phyloP scores from a whole-genome alignment of 2,113 vertebrate species.

The Semnornis frantzii region DNA sequence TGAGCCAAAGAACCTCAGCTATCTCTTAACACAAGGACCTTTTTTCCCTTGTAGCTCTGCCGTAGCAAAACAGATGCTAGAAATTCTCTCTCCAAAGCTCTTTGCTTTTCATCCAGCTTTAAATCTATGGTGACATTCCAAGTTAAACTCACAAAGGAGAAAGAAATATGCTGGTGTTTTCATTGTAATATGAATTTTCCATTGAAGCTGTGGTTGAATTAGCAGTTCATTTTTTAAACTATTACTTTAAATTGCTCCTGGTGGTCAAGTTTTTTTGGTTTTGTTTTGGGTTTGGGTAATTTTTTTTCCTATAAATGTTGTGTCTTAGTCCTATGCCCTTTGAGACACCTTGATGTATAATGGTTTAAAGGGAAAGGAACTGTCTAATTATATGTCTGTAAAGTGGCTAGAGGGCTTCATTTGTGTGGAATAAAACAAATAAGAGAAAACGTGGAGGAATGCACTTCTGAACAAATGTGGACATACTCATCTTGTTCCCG shows the following conservation, averaged over 20 bases:
- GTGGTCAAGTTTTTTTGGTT: not conserved
- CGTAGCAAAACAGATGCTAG: conserved; percentile 47
- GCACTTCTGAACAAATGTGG: not conserved
- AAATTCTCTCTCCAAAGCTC: conserved; percentile 46
- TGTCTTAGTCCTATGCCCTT: not conserved
- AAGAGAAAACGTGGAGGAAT: conserved; percentile 29
- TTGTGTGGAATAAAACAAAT: conserved; percentile 26
- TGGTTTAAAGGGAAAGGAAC: not conserved
- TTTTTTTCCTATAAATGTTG: conserved; percentile 12
- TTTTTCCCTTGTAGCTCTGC: conserved; percentile 48
- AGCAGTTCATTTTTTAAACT: conserved; percentile 45
- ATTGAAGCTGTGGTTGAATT: conserved; percentile 57
- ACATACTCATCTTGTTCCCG: not conserved
- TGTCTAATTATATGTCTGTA: conserved; percentile 41
- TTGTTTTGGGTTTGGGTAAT: not conserved
- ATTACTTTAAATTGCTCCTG: conserved; percentile 70
- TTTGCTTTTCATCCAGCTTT: conserved; percentile 68
- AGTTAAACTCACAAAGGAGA: not conserved
- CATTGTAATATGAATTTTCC: conserved; percentile 41
- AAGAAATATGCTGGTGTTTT: conserved; percentile 31
- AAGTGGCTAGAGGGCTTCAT: not conserved
- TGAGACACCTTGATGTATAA: not conserved
- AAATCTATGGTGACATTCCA: not conserved
- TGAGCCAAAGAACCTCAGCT: conserved; percentile 61
- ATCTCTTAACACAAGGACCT: conserved; percentile 31